These are phyloP conservation scores for Typhlichthys eigenmanni DNA, from an alignment of 2,797 vertebrate species.

Conservation along the genomic window DNA sequence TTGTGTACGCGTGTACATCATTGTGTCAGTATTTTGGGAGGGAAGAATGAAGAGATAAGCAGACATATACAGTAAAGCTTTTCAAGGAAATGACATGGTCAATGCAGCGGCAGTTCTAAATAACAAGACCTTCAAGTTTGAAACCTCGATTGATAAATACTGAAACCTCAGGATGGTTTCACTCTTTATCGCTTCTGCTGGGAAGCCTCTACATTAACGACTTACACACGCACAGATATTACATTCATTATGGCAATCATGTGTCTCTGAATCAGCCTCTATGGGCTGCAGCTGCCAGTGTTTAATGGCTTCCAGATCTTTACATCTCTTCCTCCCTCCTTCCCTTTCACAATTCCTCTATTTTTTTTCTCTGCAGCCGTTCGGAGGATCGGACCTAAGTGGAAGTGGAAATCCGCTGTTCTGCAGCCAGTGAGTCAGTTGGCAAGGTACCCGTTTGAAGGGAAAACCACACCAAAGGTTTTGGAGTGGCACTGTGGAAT, in stretches of 20 bases:
- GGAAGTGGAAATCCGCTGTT: constrained; percentile 72
- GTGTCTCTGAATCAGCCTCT: constrained; percentile 66
- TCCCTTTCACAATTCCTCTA: constrained; percentile 13
- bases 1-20: too few relatives aligned
- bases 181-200: constrained; percentile 51
- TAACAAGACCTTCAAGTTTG: constrained; percentile 23
- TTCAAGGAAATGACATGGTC: constrained; percentile 28
- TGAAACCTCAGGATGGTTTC: constrained; percentile 3
- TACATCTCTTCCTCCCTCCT: constrained; percentile 55
- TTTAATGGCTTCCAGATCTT: constrained; percentile 74
- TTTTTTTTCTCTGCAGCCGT: constrained; percentile 35
- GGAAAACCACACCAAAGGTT: constrained; percentile 67
- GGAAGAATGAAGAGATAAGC: constrained; percentile 35
- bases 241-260: constrained; percentile 69
- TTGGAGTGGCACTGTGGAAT: constrained; percentile 49
- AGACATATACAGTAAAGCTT: constrained; percentile 35
- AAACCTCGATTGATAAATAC: constrained; percentile 14
- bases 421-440: constrained; percentile 74
- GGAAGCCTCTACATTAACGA: constrained; percentile 59
- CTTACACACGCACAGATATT: constrained; percentile 65
- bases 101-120: constrained; percentile 24
- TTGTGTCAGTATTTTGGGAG: too few relatives aligned
- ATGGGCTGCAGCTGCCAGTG: constrained; percentile 63
- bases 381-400: constrained; percentile 61
- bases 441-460: constrained; percentile 61